Evolutionary conservation across 2,113 vertebrate species (phyloP).

Genomic region (Sander vitreus): DNA sequence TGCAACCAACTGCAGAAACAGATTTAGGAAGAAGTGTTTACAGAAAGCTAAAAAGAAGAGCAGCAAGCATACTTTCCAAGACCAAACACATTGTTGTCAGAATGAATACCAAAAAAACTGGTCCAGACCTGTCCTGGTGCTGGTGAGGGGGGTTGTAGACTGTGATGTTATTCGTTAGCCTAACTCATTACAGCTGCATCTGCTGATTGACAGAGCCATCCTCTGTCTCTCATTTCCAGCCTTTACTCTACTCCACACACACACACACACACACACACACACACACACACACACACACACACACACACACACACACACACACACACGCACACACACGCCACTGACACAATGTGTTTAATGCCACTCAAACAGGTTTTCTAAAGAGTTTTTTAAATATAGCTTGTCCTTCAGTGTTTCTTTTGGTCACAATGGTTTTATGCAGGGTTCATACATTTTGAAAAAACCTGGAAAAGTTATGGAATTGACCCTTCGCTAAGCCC

Average conservation of each 20-base stretch:
- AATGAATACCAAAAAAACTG: neutral
- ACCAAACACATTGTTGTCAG: neutral
- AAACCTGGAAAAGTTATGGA: too few species aligned
- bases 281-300: neutral
- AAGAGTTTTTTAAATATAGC: conserved; percentile 37
- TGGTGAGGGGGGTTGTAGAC: neutral
- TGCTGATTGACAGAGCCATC: conserved; percentile 8
- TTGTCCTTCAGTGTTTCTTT: conserved; percentile 5
- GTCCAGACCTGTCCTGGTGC: neutral
- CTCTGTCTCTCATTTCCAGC: neutral
- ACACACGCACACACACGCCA: too few species aligned
- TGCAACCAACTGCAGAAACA: neutral
- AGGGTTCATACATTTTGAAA: too few species aligned
- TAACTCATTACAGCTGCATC: neutral
- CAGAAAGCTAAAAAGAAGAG: neutral
- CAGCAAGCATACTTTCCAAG: neutral
- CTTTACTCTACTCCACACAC: neutral
- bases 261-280: too few species aligned
- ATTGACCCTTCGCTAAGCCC: too few species aligned
- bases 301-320: conserved; percentile 1
- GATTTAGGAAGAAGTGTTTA: neutral
- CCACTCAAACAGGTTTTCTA: neutral
- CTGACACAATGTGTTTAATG: conserved; percentile 27
- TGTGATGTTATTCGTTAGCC: neutral
- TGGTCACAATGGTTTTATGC: neutral